Percentiles rank a stretch among this genome's conserved stretches.
Evolutionary conservation across 2,113 vertebrate species (phyloP).

Genomic region (Clarias macrocephalus): DNA sequence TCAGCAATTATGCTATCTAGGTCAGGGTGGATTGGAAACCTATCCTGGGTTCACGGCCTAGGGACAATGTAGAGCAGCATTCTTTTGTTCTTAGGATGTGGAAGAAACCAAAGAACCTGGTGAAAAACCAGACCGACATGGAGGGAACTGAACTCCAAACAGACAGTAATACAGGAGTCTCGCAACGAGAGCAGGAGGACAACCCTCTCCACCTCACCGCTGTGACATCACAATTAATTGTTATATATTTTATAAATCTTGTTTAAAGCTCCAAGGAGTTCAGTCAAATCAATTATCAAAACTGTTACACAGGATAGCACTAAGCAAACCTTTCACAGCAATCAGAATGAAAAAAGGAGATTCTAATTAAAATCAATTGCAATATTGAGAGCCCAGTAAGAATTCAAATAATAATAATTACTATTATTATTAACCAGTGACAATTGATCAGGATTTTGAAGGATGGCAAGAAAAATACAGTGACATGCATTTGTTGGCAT

Average conservation of each 20-base stretch:
- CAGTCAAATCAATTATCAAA: constrained; percentile 54
- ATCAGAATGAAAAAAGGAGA: not conserved
- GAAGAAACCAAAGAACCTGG: not conserved
- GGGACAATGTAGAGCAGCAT: not conserved
- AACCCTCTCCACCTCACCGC: not conserved
- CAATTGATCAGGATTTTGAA: not conserved
- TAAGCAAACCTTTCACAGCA: constrained; percentile 13
- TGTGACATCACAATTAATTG: constrained; percentile 21
- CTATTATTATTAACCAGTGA: not conserved
- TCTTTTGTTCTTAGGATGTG: not conserved
- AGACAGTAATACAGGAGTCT: not conserved
- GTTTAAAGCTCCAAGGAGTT: constrained; percentile 50
- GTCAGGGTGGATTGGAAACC: not conserved
- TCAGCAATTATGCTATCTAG: too few relatives aligned
- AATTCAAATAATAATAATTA: not conserved
- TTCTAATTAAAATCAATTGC: constrained; percentile 13
- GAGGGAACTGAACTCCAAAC: not conserved
- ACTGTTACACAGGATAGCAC: constrained; percentile 42
- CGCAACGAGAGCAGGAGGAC: not conserved
- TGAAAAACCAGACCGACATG: not conserved
- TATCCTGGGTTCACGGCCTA: not conserved
- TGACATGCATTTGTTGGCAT: not conserved
- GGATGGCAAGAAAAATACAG: not conserved
- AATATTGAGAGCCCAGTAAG: not conserved
- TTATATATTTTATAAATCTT: constrained; percentile 54